A percentile compares a stretch with the other conserved stretches of the same genome.
These are phyloP conservation scores for Atta colombica DNA, from an alignment of 1,140 invertebrate genomes.

Conservation along the genomic window DNA sequence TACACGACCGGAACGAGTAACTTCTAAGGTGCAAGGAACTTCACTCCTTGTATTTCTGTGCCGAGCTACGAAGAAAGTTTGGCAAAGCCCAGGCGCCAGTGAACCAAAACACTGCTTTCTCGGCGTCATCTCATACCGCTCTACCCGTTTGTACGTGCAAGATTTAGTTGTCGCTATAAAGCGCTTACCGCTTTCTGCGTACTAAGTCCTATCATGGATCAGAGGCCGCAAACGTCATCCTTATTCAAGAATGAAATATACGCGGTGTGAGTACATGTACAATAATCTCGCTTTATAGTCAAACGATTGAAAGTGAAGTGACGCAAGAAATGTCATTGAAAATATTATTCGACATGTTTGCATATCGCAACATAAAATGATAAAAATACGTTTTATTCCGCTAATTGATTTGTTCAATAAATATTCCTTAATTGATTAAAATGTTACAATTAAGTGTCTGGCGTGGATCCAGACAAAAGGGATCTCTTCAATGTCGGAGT, in stretches of 20 bases:
- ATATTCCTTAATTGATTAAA: not conserved
- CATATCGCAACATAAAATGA: not conserved
- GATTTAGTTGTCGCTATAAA: constrained; percentile 66
- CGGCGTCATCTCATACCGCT: constrained; percentile 13
- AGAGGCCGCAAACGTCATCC: constrained; percentile 50
- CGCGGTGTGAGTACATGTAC: not conserved
- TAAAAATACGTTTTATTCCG: not conserved
- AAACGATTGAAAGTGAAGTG: not conserved
- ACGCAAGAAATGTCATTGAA: not conserved
- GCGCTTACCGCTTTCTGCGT: constrained; percentile 57
- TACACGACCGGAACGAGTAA: constrained; percentile 25
- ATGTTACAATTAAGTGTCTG: no score
- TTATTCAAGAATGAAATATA: constrained; percentile 39
- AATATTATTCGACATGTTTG: not conserved
- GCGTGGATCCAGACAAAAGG: no score
- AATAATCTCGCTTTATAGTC: not conserved
- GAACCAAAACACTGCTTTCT: constrained; percentile 32
- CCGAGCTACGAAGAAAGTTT: constrained; percentile 62
- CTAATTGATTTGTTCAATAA: not conserved
- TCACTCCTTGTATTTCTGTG: constrained; percentile 28
- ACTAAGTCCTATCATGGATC: constrained; percentile 53
- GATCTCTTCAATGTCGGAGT: no score
- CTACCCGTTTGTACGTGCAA: constrained; percentile 39
- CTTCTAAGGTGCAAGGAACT: constrained; percentile 14
- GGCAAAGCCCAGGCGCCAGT: constrained; percentile 40